Evolutionary conservation across 2,888 invertebrate genomes (phyloP).

Genomic region (Drosophila anomelani): DNA sequence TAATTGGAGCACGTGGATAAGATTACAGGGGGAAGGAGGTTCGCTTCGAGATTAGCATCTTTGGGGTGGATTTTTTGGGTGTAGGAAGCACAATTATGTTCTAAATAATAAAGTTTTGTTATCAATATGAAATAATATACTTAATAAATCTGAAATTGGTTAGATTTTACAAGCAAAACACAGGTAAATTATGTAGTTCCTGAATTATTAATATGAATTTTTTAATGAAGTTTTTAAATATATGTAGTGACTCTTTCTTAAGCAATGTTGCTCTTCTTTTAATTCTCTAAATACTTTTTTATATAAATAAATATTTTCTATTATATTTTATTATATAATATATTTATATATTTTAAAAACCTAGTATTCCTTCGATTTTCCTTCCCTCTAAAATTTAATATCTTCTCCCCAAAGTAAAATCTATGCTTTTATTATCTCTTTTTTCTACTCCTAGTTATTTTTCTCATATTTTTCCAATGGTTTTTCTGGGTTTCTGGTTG

Average conservation of each 20-base stretch:
- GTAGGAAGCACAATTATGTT: not conserved
- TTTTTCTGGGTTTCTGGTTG: constrained; percentile 34
- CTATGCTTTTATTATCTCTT: not conserved
- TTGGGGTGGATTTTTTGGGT: not conserved
- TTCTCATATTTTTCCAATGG: constrained; percentile 22
- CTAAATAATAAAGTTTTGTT: not conserved
- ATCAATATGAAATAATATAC: not conserved
- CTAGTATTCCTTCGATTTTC: too few relatives aligned
- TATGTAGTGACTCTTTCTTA: too few relatives aligned
- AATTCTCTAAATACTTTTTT: too few relatives aligned
- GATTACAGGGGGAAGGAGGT: not conserved
- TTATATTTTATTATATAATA: too few relatives aligned
- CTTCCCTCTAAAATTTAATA: too few relatives aligned
- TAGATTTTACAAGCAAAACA: not conserved
- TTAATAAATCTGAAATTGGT: not conserved
- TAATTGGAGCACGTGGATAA: constrained; percentile 29
- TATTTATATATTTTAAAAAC: not conserved
- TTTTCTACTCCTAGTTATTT: not conserved
- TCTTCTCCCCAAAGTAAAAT: not conserved
- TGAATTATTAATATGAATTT: too few relatives aligned
- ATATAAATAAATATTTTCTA: not conserved
- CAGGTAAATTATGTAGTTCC: too few relatives aligned
- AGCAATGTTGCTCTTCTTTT: too few relatives aligned
- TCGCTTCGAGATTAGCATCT: constrained; percentile 2
- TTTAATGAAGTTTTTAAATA: too few relatives aligned